Percentiles rank a stretch among this genome's conserved stretches.
Evolutionary conservation across 2,888 invertebrate genomes (phyloP).

Genomic region (Drosophila borealis): DNA sequence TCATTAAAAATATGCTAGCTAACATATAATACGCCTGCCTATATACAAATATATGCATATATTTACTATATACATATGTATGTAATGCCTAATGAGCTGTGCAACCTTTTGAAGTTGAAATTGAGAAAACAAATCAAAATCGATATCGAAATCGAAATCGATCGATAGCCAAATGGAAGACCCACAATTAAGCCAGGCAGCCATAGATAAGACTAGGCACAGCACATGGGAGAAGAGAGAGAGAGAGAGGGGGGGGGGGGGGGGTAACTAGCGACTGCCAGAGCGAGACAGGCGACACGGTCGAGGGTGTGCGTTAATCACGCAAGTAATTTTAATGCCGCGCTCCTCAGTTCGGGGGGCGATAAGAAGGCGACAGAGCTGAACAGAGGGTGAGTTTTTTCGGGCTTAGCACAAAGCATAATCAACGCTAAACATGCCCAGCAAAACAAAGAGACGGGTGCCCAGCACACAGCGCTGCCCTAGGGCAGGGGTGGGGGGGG

Average conservation of each 20-base stretch:
- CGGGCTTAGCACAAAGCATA: slow-evolving; percentile 62
- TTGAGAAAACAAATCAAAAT: slow-evolving; percentile 13
- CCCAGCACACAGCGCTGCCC: not conserved
- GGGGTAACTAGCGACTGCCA: not conserved
- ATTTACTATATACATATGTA: slow-evolving; percentile 7
- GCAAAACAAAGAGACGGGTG: slow-evolving; percentile 61
- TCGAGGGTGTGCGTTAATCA: slow-evolving; percentile 75
- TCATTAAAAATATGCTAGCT: slow-evolving; percentile 40
- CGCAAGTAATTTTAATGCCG: slow-evolving; percentile 77
- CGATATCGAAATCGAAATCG: slow-evolving; percentile 55
- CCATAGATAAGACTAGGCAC: slow-evolving; percentile 67
- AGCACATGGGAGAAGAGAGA: not conserved
- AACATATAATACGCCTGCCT: no score
- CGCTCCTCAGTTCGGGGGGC: slow-evolving; percentile 37
- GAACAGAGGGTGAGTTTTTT: slow-evolving; percentile 60
- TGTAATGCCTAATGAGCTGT: slow-evolving; percentile 67
- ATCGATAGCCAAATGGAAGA: slow-evolving; percentile 75
- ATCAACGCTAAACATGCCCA: slow-evolving; percentile 71
- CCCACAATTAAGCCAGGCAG: slow-evolving; percentile 77
- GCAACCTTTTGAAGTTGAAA: slow-evolving; percentile 61
- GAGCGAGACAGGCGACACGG: slow-evolving; percentile 37
- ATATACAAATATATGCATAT: slow-evolving; percentile 7
- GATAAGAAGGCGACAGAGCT: slow-evolving; percentile 54
- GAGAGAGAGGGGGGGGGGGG: not conserved
- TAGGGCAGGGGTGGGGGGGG: not conserved